These are phyloP conservation scores for Catamblyrhynchus diadema DNA, from an alignment of 2,797 vertebrate species.

Conservation along the genomic window DNA sequence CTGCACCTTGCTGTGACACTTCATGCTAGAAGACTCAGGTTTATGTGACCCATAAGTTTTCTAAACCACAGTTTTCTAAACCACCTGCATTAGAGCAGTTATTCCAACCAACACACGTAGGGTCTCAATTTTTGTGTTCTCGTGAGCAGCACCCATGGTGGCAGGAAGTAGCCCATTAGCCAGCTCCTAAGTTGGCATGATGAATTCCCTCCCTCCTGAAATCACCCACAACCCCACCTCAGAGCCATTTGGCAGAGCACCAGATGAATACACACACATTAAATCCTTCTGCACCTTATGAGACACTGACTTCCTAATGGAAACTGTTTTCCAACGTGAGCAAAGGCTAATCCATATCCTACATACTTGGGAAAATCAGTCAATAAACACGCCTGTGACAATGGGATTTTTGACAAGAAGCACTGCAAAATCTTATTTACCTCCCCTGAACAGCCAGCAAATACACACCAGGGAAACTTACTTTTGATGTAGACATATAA, in stretches of 20 bases:
- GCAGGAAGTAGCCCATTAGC: neutral
- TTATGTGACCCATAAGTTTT: slow-evolving; percentile 48
- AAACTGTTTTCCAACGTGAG: neutral
- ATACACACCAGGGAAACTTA: neutral
- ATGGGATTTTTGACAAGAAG: slow-evolving; percentile 23
- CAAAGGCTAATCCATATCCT: slow-evolving; percentile 5
- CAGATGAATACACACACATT: neutral
- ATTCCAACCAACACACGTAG: neutral
- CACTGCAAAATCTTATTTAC: slow-evolving; percentile 30
- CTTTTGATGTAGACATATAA: slow-evolving; percentile 20
- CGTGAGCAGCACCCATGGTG: neutral
- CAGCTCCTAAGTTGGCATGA: neutral
- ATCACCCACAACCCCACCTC: neutral
- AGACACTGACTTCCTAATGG: neutral
- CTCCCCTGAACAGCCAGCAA: neutral
- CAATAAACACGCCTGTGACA: neutral
- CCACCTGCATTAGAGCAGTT: neutral
- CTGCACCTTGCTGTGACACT: slow-evolving; percentile 43
- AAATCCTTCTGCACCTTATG: neutral
- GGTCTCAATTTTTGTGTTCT: neutral
- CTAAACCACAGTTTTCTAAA: slow-evolving; percentile 36
- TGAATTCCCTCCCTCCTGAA: neutral
- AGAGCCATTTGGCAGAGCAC: neutral
- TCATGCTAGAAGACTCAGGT: neutral
- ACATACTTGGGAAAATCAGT: neutral